These are phyloP conservation scores for silkworm (Bombyx mori) DNA, from an alignment of 1,140 invertebrate species.

Conservation along the genomic window DNA sequence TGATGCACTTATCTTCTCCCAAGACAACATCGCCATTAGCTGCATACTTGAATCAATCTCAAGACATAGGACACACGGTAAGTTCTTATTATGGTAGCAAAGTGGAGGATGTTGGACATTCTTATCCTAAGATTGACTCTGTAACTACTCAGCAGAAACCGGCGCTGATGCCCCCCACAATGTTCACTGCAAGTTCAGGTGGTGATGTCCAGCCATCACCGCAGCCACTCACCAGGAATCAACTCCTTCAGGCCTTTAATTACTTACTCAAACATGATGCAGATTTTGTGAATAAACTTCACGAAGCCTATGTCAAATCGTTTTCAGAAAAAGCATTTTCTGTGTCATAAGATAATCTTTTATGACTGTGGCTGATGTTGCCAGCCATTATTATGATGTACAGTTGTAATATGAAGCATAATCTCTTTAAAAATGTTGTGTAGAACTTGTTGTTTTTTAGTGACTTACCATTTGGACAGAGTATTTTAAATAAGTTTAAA, in stretches of 20 bases:
- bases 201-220: slow-evolving; percentile 53
- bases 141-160: slow-evolving; percentile 74
- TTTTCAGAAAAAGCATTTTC: slow-evolving; percentile 81
- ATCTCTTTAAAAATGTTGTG: slow-evolving; percentile 49
- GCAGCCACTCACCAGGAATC: slow-evolving; percentile 87
- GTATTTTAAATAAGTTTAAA: slow-evolving; percentile 67
- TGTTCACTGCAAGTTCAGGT: slow-evolving; percentile 75
- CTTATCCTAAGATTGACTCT: slow-evolving; percentile 63
- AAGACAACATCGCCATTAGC: slow-evolving; percentile 66
- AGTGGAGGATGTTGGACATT: slow-evolving; percentile 39
- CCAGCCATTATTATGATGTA: slow-evolving; percentile 37
- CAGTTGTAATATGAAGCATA: slow-evolving; percentile 54
- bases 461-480: slow-evolving; percentile 48
- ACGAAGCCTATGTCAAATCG: slow-evolving; percentile 91
- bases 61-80: slow-evolving; percentile 44
- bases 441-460: slow-evolving; percentile 60
- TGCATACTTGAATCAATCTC: slow-evolving; percentile 62
- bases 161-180: slow-evolving; percentile 85
- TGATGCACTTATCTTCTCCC: slow-evolving; percentile 68
- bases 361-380: slow-evolving; percentile 27
- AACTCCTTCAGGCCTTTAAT: slow-evolving; percentile 88
- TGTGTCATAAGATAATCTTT: slow-evolving; percentile 52
- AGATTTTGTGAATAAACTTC: slow-evolving; percentile 88
- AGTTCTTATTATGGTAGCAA: slow-evolving; percentile 62
- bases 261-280: slow-evolving; percentile 90